Evolutionary conservation across 2,888 invertebrate genomes (phyloP).

Genomic region (Sarcophaga rosellei): DNA sequence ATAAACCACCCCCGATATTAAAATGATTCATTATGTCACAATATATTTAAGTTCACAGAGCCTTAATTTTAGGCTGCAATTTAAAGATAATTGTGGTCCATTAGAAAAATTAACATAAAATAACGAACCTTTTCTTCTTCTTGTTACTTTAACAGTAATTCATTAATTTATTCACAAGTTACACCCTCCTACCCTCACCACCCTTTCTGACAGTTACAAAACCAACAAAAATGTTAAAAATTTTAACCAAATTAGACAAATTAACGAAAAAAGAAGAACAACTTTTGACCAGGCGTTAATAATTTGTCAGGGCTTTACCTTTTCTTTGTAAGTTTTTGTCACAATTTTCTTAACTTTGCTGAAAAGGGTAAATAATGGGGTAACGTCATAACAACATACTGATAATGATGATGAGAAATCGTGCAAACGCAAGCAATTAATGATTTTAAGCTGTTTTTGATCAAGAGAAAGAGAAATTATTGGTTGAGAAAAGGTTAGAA

Average conservation of each 20-base stretch:
- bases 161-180: slow-evolving; percentile 17
- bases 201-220: neutral
- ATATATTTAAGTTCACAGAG: too few species aligned
- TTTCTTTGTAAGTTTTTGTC: neutral
- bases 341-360: neutral
- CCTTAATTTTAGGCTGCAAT: too few species aligned
- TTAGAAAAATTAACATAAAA: neutral
- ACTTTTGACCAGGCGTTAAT: slow-evolving; percentile 13
- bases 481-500: neutral
- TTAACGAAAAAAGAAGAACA: neutral
- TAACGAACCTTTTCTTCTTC: too few species aligned
- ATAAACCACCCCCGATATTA: too few species aligned
- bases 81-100: slow-evolving; percentile 12
- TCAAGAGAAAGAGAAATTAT: slow-evolving; percentile 9
- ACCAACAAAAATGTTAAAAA: neutral
- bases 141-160: neutral
- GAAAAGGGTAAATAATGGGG: neutral
- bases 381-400: too few species aligned
- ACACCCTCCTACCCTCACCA: too few species aligned
- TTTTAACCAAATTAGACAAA: slow-evolving; percentile 27
- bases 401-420: neutral
- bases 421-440: slow-evolving; percentile 36
- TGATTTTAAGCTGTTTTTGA: slow-evolving; percentile 40
- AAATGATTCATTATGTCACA: too few species aligned
- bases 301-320: slow-evolving; percentile 24